These are phyloP conservation scores for Drosophila ironensis DNA, from an alignment of 1,140 invertebrate species.

Conservation along the genomic window DNA sequence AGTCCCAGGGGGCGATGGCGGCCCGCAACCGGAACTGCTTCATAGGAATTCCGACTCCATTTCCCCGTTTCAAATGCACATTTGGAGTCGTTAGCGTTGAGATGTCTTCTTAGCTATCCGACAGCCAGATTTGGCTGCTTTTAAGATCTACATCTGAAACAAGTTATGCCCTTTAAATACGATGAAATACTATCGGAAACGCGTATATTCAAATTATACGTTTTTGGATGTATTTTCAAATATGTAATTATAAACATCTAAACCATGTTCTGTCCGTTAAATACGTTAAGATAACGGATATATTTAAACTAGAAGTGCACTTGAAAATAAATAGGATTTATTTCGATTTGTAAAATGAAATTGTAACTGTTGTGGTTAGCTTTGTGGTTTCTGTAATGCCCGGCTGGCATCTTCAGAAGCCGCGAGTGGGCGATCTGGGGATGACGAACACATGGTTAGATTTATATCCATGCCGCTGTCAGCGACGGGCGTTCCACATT, in stretches of 20 bases:
- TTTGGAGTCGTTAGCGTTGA: slow-evolving; percentile 7
- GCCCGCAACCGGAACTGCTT: slow-evolving; percentile 32
- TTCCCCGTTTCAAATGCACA: not conserved
- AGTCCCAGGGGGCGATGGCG: slow-evolving; percentile 41
- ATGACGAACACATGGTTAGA: slow-evolving; percentile 49
- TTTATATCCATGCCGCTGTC: slow-evolving; percentile 64
- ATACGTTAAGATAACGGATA: too few relatives aligned
- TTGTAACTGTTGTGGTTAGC: not conserved
- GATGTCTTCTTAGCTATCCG: not conserved
- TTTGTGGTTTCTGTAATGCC: not conserved
- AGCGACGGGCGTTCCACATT: slow-evolving; percentile 62
- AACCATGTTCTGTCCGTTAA: too few relatives aligned
- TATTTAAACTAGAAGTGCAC: too few relatives aligned
- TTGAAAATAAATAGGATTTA: too few relatives aligned
- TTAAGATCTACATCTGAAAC: not conserved
- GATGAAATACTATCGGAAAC: too few relatives aligned
- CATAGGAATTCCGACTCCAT: slow-evolving; percentile 27
- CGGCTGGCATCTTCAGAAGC: not conserved
- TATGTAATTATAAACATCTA: too few relatives aligned
- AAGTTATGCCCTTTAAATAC: too few relatives aligned
- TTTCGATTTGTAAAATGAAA: too few relatives aligned
- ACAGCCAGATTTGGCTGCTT: not conserved
- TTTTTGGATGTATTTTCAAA: not conserved
- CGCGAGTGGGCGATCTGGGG: slow-evolving; percentile 9
- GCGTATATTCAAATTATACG: not conserved